These are phyloP conservation scores for Pyrrhosoma nymphula DNA, from an alignment of 2,888 invertebrate species.

Conservation along the genomic window DNA sequence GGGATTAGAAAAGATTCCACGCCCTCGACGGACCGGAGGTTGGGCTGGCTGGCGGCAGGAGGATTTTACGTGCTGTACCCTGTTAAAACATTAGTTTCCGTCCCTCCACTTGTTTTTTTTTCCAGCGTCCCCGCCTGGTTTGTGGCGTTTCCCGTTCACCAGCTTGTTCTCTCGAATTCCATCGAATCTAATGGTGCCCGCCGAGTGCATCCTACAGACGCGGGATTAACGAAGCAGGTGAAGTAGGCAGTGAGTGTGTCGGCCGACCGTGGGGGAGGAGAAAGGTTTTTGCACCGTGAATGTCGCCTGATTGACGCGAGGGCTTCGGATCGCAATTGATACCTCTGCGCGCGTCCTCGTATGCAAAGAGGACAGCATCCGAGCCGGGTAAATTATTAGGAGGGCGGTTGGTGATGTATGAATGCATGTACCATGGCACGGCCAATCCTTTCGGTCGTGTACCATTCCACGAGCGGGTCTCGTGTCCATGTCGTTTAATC, in stretches of 20 bases:
- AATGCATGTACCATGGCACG: not conserved
- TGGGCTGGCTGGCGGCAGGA: not conserved
- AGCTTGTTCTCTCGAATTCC: not conserved
- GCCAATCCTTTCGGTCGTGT: not conserved
- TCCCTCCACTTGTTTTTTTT: not conserved
- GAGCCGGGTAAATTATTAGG: not conserved
- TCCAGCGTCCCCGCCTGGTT: not conserved
- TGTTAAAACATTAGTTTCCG: not conserved
- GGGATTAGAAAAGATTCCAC: not conserved
- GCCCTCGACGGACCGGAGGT: not conserved
- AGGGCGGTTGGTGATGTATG: too few relatives aligned
- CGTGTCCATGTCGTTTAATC: not conserved
- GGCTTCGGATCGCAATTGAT: not conserved
- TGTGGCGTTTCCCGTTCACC: not conserved
- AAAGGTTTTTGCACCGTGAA: not conserved
- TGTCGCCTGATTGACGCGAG: not conserved
- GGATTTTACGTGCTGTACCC: not conserved
- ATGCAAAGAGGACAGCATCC: not conserved
- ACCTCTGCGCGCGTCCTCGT: not conserved
- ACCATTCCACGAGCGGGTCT: not conserved
- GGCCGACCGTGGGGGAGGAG: not conserved
- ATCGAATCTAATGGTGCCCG: not conserved
- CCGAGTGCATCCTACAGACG: not conserved
- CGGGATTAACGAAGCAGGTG: constrained; percentile 22
- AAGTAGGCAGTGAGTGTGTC: not conserved